Evolutionary conservation across 2,797 vertebrate species (phyloP).

Genomic region (Chaunax sp.): DNA sequence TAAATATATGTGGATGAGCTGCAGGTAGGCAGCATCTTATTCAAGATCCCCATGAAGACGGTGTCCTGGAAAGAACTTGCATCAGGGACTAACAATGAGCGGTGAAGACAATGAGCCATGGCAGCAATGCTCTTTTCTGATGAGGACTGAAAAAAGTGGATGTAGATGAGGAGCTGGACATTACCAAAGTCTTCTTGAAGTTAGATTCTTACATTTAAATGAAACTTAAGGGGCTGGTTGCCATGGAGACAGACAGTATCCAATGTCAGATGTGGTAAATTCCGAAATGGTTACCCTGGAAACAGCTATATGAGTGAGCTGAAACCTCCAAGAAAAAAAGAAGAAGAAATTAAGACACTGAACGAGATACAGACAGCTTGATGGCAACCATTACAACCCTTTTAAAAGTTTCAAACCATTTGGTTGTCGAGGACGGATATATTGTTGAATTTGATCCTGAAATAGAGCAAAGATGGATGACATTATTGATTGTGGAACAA

Average conservation of each 20-base stretch:
- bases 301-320: conserved; percentile 75
- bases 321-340: conserved; percentile 50
- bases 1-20: conserved; percentile 25
- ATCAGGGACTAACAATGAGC: conserved; percentile 15
- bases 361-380: conserved; percentile 29
- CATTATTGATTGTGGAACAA: not conserved
- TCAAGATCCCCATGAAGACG: conserved; percentile 25
- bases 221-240: conserved; percentile 67
- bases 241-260: conserved; percentile 77
- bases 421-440: conserved; percentile 17
- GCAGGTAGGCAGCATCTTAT: conserved; percentile 33
- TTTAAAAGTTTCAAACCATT: conserved; percentile 20
- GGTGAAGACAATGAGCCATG: conserved; percentile 13
- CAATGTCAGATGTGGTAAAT: conserved; percentile 75
- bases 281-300: conserved; percentile 80
- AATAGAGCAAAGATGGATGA: not conserved
- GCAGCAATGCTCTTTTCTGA: not conserved
- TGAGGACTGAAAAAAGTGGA: not conserved
- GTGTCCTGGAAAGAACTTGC: conserved; percentile 15
- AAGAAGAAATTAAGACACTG: conserved; percentile 39
- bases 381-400: conserved; percentile 28
- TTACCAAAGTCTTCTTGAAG: conserved; percentile 36
- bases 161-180: conserved; percentile 11
- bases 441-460: conserved; percentile 11
- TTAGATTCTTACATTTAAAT: conserved; percentile 60